Evolutionary conservation across 2,888 invertebrate species (phyloP).

Genomic region (Polydrusus tereticollis): DNA sequence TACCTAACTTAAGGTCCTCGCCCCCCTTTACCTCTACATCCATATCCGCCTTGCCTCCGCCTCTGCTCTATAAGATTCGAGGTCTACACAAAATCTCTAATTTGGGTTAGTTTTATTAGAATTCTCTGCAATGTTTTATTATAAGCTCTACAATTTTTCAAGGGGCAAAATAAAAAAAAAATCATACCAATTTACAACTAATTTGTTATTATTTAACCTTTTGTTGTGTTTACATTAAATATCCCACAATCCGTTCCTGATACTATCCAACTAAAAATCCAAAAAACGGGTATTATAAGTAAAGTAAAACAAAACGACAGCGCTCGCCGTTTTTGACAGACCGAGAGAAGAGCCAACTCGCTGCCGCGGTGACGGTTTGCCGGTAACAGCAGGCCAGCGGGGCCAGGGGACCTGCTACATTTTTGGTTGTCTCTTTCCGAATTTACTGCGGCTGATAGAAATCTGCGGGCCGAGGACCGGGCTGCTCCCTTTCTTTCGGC

Average conservation of each 20-base stretch:
- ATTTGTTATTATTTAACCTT: no score
- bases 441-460: constrained; percentile 65
- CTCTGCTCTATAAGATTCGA: no score
- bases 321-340: constrained; percentile 45
- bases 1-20: no score
- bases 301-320: constrained; percentile 53
- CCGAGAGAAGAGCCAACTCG: constrained; percentile 35
- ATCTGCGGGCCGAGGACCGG: constrained; percentile 60
- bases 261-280: constrained; percentile 57
- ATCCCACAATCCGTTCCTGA: constrained; percentile 26
- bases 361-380: constrained; percentile 27
- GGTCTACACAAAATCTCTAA: no score
- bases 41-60: no score
- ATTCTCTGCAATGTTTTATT: no score
- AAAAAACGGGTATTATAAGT: constrained; percentile 58
- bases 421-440: constrained; percentile 59
- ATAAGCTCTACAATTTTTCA: no score
- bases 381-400: constrained; percentile 38
- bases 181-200: no score
- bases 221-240: not conserved
- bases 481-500: constrained; percentile 30
- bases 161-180: no score
- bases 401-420: constrained; percentile 55
- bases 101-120: no score
- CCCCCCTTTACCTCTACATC: no score